Base-by-base conservation (phyloP, 2,888 invertebrate genomes). In the Drosophila incognita region DNA sequence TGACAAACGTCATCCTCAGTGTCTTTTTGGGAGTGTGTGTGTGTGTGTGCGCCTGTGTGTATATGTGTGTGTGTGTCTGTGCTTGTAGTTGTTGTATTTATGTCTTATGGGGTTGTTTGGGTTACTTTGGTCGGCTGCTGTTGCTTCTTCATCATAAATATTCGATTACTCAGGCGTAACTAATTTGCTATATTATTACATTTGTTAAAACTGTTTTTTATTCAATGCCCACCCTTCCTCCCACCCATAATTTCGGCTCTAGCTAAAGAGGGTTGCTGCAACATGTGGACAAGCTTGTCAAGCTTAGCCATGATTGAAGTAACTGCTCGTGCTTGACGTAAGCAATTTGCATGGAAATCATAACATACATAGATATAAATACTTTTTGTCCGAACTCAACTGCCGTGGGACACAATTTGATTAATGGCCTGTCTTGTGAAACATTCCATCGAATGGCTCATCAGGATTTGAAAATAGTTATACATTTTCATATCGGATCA, bases 81-180 rank as follows among this genome's bases (percentile, higher is more conserved):
- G 57, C 63, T 56, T 71, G 21, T 42, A 11, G 21, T 21, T 46
- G 15, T 46, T 46, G 46, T 24, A 46, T 79, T 66, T 82, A 65
- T 76, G 69, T 42, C 24, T 27, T 62, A 42, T 71, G 61, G 63
- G 61, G 59, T 42, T 73, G 64, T 49, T 62, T 62, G 53, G 53
- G 31, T 35, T 36, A 51, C 56, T 51, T 51, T 48, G 8, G 21
- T 58, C 36, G 59, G 31, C 13, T 60, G 57, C 46, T 48, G 68
- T 82, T 79, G 27, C 10, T 27, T 49, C 10, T 38, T 76, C 74
- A 81, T 88, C 90, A 85, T 85, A 89, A 89, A 89, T 85, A 85
- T 85, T 85, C 74, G 90, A 85, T 85, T 85, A 88, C 87, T 86
- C 81, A 74, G 74, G 83, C 90, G 83, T 65, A 78, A 70, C 78